A percentile compares a stretch with the other conserved stretches of the same genome.
Evolutionary conservation across 2,888 invertebrate species (phyloP).

Genomic region (Arrhopalites spinosus): DNA sequence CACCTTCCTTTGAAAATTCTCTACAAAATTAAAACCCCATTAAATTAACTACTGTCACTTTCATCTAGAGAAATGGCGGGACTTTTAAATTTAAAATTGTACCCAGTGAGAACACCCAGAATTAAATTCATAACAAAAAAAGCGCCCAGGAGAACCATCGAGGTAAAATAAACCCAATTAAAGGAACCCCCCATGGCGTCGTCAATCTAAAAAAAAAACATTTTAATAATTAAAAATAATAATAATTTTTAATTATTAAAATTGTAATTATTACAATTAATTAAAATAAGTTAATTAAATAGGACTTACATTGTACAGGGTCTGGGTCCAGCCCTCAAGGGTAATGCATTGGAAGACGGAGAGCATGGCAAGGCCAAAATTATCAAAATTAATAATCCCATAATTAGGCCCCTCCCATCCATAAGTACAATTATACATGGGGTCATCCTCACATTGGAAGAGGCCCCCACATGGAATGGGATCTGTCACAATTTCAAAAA

Average conservation of each 20-base stretch:
- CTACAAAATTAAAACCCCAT: conserved; percentile 56
- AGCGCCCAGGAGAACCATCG: conserved; percentile 68
- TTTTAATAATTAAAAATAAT: too few relatives aligned
- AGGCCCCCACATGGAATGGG: conserved; percentile 62
- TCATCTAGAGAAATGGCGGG: too few relatives aligned
- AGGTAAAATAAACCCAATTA: conserved; percentile 68
- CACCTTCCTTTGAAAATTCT: conserved; percentile 69
- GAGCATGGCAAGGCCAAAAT: conserved; percentile 69
- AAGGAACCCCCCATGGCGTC: conserved; percentile 63
- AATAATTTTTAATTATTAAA: neutral
- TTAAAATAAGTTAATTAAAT: neutral
- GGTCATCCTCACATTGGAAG: conserved; percentile 52
- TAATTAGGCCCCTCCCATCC: conserved; percentile 62
- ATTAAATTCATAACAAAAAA: conserved; percentile 70
- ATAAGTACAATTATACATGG: conserved; percentile 54
- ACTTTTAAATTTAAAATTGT: conserved; percentile 54
- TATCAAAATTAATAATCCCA: conserved; percentile 70
- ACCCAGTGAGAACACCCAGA: conserved; percentile 69
- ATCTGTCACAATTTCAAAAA: too few relatives aligned
- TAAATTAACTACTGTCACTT: too few relatives aligned
- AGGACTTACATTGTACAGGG: conserved; percentile 62
- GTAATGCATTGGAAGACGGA: conserved; percentile 68
- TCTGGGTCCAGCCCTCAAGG: conserved; percentile 69
- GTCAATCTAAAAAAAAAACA: conserved; percentile 60
- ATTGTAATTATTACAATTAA: neutral